These are phyloP conservation scores for Drosophila mojavensis DNA, from an alignment of 1,140 invertebrate species.

Conservation along the genomic window DNA sequence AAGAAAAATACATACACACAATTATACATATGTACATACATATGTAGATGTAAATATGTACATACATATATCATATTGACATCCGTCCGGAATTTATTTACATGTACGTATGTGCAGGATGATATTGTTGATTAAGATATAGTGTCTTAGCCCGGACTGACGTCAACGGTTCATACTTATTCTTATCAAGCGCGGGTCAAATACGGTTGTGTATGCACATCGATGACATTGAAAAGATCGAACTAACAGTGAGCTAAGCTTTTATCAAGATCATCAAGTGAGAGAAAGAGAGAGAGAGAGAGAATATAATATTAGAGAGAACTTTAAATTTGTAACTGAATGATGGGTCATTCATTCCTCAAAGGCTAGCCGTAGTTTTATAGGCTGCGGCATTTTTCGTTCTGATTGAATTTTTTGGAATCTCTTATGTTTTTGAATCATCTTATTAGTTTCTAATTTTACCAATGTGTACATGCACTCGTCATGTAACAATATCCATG, in stretches of 20 bases:
- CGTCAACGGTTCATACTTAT: slow-evolving; percentile 23
- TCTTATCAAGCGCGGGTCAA: slow-evolving; percentile 2
- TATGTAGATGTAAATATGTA: too few relatives aligned
- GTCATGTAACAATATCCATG: neutral
- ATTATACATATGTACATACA: too few relatives aligned
- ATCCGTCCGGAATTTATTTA: too few relatives aligned
- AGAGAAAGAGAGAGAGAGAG: neutral
- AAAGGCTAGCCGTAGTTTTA: too few relatives aligned
- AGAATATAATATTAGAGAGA: neutral
- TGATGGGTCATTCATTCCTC: too few relatives aligned
- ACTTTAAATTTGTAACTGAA: neutral
- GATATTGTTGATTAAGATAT: neutral
- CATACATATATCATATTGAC: too few relatives aligned
- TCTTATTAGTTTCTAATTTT: neutral
- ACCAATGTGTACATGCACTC: slow-evolving; percentile 17
- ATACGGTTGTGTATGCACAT: neutral
- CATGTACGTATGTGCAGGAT: neutral
- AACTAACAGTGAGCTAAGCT: neutral
- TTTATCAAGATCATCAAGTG: neutral
- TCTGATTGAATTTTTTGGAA: neutral
- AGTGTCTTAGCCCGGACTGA: neutral
- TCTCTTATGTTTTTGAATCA: neutral
- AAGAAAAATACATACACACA: too few relatives aligned
- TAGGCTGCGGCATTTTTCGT: too few relatives aligned
- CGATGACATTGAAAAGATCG: neutral